Evolutionary conservation across 2,113 vertebrate genomes (phyloP).

Genomic region (Ahaetulla prasina): DNA sequence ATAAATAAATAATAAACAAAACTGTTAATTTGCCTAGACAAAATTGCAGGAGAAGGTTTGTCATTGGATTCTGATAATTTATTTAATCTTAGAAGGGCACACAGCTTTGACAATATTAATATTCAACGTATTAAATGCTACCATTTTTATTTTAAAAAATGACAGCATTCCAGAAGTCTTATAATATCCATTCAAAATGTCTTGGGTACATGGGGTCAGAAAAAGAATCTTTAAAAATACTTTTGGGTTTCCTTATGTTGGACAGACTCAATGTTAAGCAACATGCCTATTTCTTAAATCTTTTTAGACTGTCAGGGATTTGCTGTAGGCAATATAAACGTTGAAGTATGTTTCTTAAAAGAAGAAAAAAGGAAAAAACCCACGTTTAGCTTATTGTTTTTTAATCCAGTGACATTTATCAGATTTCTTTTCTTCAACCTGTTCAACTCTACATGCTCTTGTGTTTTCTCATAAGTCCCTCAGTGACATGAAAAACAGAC

Average conservation of each 20-base stretch:
- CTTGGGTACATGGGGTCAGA: neutral
- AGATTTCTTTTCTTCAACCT: conserved; percentile 57
- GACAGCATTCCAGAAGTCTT: neutral
- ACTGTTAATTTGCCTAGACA: neutral
- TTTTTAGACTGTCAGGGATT: conserved; percentile 51
- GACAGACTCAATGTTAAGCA: conserved; percentile 17
- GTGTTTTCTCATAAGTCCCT: conserved; percentile 24
- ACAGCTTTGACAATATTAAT: neutral
- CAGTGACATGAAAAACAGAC: conserved; percentile 25
- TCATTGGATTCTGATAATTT: neutral
- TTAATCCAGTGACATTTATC: conserved; percentile 56
- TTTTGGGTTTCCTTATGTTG: conserved; percentile 19
- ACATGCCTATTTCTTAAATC: conserved; percentile 47
- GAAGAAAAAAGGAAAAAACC: conserved; percentile 26
- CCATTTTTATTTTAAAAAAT: neutral
- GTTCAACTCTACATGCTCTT: conserved; percentile 3
- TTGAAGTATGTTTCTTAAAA: conserved; percentile 42
- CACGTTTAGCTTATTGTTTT: conserved; percentile 58
- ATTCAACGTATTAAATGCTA: neutral
- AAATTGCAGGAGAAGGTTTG: neutral
- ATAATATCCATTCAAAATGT: neutral
- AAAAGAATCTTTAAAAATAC: conserved; percentile 20
- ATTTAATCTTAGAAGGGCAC: neutral
- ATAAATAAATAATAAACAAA: neutral
- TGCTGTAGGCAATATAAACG: conserved; percentile 20